Conservation (phyloP, 1,140 invertebrate species). For the Sweltsa coloradensis region DNA sequence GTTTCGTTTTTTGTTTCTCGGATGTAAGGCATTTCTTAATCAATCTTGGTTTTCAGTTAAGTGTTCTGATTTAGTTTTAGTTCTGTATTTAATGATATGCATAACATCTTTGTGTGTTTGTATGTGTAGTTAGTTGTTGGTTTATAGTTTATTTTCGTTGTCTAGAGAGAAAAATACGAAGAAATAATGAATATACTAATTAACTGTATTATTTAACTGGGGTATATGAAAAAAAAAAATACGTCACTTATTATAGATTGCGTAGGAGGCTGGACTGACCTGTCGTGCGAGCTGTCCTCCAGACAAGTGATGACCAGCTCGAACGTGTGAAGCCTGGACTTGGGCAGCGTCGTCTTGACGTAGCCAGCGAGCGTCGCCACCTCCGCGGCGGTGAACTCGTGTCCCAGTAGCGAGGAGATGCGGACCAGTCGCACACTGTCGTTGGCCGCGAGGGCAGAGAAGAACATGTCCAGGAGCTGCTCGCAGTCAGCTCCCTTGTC, state of each 20-base stretch:
- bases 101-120: too few relatives aligned
- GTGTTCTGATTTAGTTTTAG: too few relatives aligned
- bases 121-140: too few relatives aligned
- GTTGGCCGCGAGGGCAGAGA: conserved; percentile 31
- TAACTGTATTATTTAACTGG: neutral
- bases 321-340: conserved; percentile 33
- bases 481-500: conserved; percentile 31
- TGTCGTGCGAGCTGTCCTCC: conserved; percentile 35
- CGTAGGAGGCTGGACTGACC: conserved; percentile 22
- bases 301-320: conserved; percentile 37
- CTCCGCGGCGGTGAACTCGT: conserved; percentile 32
- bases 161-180: conserved; percentile 1
- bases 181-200: conserved; percentile 5
- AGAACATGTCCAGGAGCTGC: conserved; percentile 30
- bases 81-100: too few relatives aligned
- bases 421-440: conserved; percentile 34
- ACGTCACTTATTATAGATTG: neutral
- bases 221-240: too few relatives aligned
- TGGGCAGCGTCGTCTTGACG: conserved; percentile 31
- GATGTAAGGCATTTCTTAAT: too few relatives aligned
- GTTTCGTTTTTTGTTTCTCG: too few relatives aligned
- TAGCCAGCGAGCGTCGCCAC: conserved; percentile 31
- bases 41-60: too few relatives aligned
- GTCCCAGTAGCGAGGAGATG: conserved; percentile 34
- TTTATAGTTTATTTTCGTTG: neutral